phyloP scores from a whole-genome alignment of 2,113 vertebrate species.

The Epinephelus fuscoguttatus region DNA sequence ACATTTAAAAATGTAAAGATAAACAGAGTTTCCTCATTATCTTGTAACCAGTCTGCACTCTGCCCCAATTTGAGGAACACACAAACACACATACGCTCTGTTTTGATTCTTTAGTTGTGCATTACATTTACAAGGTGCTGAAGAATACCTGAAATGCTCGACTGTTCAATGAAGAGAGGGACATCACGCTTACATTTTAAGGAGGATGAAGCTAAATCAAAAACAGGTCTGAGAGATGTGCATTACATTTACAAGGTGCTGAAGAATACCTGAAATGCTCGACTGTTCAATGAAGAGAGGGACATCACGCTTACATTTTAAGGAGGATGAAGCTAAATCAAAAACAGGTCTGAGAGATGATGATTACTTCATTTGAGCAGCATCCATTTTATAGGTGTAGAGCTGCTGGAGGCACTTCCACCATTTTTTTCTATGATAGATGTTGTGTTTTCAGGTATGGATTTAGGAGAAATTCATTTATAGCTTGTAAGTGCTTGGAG shows the following conservation, averaged over 20 bases:
- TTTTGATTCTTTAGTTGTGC: background rate
- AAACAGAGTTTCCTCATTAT: background rate
- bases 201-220: slow-evolving; percentile 51
- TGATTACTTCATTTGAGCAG: no score
- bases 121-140: slow-evolving; percentile 28
- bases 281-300: slow-evolving; percentile 42
- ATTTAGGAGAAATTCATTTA: no score
- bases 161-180: slow-evolving; percentile 44
- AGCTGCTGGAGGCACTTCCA: no score
- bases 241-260: slow-evolving; percentile 28
- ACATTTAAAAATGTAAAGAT: background rate
- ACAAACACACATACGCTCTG: background rate
- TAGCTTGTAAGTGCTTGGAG: no score
- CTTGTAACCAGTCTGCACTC: background rate
- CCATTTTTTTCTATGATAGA: no score
- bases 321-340: slow-evolving; percentile 51
- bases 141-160: slow-evolving; percentile 17
- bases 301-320: slow-evolving; percentile 17
- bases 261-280: slow-evolving; percentile 18
- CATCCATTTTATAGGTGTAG: no score
- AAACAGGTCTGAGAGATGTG: slow-evolving; percentile 45
- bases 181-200: slow-evolving; percentile 22
- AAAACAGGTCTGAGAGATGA: slow-evolving; percentile 48
- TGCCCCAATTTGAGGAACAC: background rate
- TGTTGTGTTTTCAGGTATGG: no score